Evolutionary conservation across 2,797 vertebrate species (phyloP).

Genomic region (Arrhamphus sclerolepis): DNA sequence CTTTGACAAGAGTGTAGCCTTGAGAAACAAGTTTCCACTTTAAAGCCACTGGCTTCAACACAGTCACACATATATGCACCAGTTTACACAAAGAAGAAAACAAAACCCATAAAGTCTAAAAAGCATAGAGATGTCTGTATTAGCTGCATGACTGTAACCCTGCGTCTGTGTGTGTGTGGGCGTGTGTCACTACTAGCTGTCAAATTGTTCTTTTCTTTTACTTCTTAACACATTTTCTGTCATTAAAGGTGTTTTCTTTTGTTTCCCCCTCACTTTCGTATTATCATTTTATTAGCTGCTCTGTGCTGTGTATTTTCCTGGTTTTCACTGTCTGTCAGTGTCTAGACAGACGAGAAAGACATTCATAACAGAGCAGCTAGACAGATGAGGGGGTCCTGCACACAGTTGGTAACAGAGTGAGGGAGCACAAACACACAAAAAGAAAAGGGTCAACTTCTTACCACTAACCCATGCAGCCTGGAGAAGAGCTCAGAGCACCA

Average conservation of each 20-base stretch:
- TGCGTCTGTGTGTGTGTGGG: conserved; percentile 56
- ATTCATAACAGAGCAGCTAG: conserved; percentile 63
- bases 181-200: conserved; percentile 62
- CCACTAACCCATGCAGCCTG: conserved; percentile 74
- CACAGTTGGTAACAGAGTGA: conserved; percentile 57
- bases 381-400: conserved; percentile 50
- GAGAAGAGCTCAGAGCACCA: conserved; percentile 80
- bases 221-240: conserved; percentile 43
- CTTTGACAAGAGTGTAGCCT: no score
- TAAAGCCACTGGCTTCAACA: conserved; percentile 16
- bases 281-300: conserved; percentile 56
- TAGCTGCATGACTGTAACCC: conserved; percentile 73
- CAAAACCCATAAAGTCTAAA: conserved; percentile 19
- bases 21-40: conserved; percentile 7
- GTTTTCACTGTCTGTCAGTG: conserved; percentile 62
- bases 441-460: conserved; percentile 59
- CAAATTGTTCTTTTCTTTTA: conserved; percentile 51
- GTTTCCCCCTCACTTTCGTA: conserved; percentile 27
- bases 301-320: conserved; percentile 49
- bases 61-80: conserved; percentile 13
- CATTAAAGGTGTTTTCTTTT: conserved; percentile 56
- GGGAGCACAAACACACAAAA: conserved; percentile 40
- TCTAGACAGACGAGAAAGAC: conserved; percentile 62
- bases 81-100: conserved; percentile 9
- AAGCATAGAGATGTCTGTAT: conserved; percentile 29